These are phyloP conservation scores for Micrasema longulum DNA, from an alignment of 1,140 invertebrate species.

Conservation along the genomic window DNA sequence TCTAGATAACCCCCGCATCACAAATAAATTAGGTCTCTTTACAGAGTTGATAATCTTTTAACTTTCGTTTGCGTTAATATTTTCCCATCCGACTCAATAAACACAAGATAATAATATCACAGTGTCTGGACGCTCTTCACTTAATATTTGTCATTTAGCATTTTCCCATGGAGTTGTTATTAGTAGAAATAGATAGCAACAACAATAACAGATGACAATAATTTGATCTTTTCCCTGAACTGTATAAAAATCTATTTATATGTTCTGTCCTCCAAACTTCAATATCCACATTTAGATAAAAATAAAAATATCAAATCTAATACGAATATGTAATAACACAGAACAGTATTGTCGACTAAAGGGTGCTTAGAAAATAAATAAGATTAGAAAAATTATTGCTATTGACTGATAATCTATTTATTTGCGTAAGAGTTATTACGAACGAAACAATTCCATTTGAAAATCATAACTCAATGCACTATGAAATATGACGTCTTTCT, in stretches of 20 bases:
- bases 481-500: too few species aligned
- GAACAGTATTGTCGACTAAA: too few species aligned
- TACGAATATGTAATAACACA: too few species aligned
- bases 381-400: too few species aligned
- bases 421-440: too few species aligned
- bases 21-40: constrained; percentile 37
- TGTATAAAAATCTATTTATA: constrained; percentile 22
- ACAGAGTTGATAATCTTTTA: constrained; percentile 33
- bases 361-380: too few species aligned
- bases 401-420: too few species aligned
- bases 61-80: constrained; percentile 30
- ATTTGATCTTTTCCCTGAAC: constrained; percentile 19
- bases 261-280: constrained; percentile 7
- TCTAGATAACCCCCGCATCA: constrained; percentile 39
- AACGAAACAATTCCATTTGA: too few species aligned
- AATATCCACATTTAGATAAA: too few species aligned
- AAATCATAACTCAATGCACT: too few species aligned
- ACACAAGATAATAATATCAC: constrained; percentile 4
- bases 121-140: neutral
- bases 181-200: neutral
- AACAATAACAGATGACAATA: neutral
- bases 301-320: too few species aligned
- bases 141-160: neutral
- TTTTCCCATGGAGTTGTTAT: constrained; percentile 6
- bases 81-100: constrained; percentile 2